Base-by-base conservation (phyloP, 2,888 invertebrate genomes). In the Acanthosepion lycidas region DNA sequence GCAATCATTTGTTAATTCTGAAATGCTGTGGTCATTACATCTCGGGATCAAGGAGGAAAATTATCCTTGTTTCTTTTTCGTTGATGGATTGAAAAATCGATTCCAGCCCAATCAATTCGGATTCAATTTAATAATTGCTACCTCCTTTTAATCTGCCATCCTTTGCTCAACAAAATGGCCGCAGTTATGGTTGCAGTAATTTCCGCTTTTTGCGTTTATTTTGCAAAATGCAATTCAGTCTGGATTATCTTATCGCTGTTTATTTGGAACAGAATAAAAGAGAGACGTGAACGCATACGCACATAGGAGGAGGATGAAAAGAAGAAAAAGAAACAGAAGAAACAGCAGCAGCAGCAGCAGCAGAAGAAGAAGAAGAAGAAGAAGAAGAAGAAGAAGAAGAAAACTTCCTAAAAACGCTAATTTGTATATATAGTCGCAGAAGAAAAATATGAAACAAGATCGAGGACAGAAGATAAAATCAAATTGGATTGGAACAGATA, bases 181-280 rank as follows among this genome's bases (percentile, higher is more conserved):
- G 78, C n/a, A 12, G 78, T 78, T 78, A 78, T 78, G 33, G 78
- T 33, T n/a, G 78, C n/a, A 78, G 78, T 78, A 78, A 78, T 78
- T 78, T 78, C 78, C 78, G 78, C 78, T 78, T 78, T 78, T n/a
- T 33, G n/a, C n/a, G 78, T 78, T 78, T 78, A 78, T 78, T 78
- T 78, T 78, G 78, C 78, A 78, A 78, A 78, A 78, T 78, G n/a
- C 78, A 78, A 78, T 78, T n/a, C 78, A 2, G 78, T n/a, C n/a
- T n/a, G n/a, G 78, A 15, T 78, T n/a, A 78, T 33, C n/a, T 33
- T 15, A 33, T n/a, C 78, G 6, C 33, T 78, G 78, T 78, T 78
- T 78, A 78, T 33, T 78, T 78, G 78, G 78, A 78, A 78, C 78
- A 33, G 15, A 33, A 78, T 33, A 33, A 78, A 59, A 23, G 6